phyloP scores from a whole-genome alignment of 2,888 invertebrate species.

The Perizoma affinitatum region DNA sequence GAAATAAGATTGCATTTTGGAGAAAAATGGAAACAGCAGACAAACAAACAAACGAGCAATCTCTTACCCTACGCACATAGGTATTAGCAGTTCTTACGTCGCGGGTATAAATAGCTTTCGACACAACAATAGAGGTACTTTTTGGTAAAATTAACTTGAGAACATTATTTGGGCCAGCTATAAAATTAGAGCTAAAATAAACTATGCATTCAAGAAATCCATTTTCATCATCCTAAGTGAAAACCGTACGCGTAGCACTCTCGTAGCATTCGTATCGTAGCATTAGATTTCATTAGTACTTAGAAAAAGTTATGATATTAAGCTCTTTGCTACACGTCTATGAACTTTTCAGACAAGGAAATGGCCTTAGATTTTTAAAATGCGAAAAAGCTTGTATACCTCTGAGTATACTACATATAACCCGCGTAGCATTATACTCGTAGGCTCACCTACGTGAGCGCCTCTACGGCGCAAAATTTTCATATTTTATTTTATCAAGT shows the following conservation, averaged over 20 bases:
- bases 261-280: constrained; percentile 26
- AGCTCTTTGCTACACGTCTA: constrained; percentile 19
- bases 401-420: constrained; percentile 38
- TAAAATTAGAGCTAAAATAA: no score
- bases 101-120: no score
- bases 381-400: constrained; percentile 9
- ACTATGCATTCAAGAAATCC: not conserved
- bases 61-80: no score
- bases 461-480: no score
- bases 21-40: no score
- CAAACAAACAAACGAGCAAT: no score
- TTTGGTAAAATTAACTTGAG: no score
- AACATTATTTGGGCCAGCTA: no score
- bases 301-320: constrained; percentile 20
- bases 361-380: constrained; percentile 23
- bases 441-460: constrained; percentile 7
- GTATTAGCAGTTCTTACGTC: no score
- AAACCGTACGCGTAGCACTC: constrained; percentile 23
- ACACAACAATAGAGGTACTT: no score
- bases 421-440: constrained; percentile 14
- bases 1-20: no score
- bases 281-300: constrained; percentile 9
- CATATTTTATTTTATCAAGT: no score
- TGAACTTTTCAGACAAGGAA: constrained; percentile 16
- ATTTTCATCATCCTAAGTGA: constrained; percentile 4